These are phyloP conservation scores for Daphoenositta chrysoptera DNA, from an alignment of 2,113 vertebrate species.

Conservation along the genomic window DNA sequence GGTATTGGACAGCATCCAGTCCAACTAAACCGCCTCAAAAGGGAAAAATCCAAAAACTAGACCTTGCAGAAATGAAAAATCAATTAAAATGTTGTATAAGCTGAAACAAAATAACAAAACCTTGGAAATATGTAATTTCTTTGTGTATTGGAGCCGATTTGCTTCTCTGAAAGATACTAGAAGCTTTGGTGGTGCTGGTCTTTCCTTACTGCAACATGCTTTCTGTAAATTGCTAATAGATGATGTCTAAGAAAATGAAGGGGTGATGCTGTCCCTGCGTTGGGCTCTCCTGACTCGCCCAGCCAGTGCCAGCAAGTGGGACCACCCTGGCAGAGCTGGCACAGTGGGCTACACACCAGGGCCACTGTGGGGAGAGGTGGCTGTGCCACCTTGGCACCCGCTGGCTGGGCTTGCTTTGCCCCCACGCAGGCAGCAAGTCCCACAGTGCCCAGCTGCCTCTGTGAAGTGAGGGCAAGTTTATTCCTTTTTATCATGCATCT, in stretches of 20 bases:
- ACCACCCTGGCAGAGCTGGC: rapidly evolving
- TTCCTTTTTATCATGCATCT: not conserved
- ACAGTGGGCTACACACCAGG: not conserved
- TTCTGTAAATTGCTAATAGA: not conserved
- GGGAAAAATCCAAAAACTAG: not conserved
- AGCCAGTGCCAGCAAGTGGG: not conserved
- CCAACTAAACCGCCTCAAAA: not conserved
- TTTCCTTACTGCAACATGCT: rapidly evolving
- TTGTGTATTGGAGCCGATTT: not conserved
- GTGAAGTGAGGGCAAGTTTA: not conserved
- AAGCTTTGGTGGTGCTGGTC: not conserved
- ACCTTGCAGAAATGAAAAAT: not conserved
- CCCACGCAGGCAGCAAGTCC: not conserved
- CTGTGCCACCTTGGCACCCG: not conserved
- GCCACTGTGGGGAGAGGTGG: rapidly evolving
- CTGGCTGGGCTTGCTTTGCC: not conserved
- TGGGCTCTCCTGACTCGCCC: not conserved
- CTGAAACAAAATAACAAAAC: not conserved
- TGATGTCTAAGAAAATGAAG: not conserved
- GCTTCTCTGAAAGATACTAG: not conserved
- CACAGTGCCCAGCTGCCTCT: rapidly evolving
- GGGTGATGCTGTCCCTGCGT: not conserved
- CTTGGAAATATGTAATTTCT: not conserved
- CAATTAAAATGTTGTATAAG: not conserved
- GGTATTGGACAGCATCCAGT: not conserved